Base-by-base conservation (phyloP, 2,113 vertebrate genomes). In the Centrocercus urophasianus region DNA sequence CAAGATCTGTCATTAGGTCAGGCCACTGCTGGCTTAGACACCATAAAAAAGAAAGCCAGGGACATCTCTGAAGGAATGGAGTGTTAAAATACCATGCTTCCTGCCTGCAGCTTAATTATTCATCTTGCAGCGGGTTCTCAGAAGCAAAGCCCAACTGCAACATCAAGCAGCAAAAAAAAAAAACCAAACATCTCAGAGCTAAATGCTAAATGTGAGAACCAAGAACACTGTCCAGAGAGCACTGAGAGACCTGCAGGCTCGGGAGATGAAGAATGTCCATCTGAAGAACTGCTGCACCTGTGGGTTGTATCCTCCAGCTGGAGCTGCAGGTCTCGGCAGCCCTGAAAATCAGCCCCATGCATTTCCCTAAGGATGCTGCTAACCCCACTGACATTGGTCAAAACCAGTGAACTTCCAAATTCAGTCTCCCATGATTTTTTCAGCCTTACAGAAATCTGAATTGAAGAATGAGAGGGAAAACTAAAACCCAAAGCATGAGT, bases 321-420 rank as follows among this genome's bases (percentile, higher is more conserved):
- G 18, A 56, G 38, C 2, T 27, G 42, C 36, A 47, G 48, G 34
- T 65, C 56, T n/a, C 28, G 5, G 50, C 57, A 93, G 60, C 70
- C 24, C 76, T 80, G 50, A 38, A 72, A 78, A 61, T 6, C 6
- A 75, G 38, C 48, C 17, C 43, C 10, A 21, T 7, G 1, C 6
- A 0, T 28, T 21, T 78, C 64, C 38, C 30, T 43, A 21, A 12
- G 0, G 0, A 45, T 42, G 18, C 15, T 38, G 11, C 40, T 13
- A 42, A 56, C 27, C 22, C 34, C 40, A 40, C 16, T 2, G 25
- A 36, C 1, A 2, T 25, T 8, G 7, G 9, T 30, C 17, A 86
- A 85, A 88, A 74, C 2, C 13, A 52, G 47, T 21, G 34, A 24
- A 50, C 17, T 43, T 48, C 22, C 1, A 85, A 74, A 70, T 24